Evolutionary conservation across 35 echinoderm and acorn worm genomes (phyloP), one percentile per base, ranked within the genome.

Genomic region (Ptychodera flava): DNA sequence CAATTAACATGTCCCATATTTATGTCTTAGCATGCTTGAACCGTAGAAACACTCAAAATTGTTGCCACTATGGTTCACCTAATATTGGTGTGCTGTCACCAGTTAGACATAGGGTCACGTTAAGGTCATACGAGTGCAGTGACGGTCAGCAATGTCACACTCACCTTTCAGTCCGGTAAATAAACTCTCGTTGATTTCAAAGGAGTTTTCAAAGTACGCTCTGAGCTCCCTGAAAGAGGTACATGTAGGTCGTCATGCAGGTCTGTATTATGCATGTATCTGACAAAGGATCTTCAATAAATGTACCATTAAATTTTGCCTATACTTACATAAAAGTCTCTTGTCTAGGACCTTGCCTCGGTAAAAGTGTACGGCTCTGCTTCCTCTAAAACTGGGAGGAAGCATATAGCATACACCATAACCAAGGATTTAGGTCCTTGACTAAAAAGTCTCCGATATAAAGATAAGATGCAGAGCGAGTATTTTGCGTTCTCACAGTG

Each of bases 131-230:
- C n/a, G n/a, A n/a, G n/a, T n/a, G n/a, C n/a, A n/a, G n/a, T n/a
- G n/a, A n/a, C n/a, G n/a, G n/a, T n/a, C n/a, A n/a, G n/a, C 22
- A 6, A 14, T 27, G 78, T 86, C 1, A 36, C 29, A 93, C 94
- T 91, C 91, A 97, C 94, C 77, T 88, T 85, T 93, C 36, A 97
- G 37, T 31, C 76, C 79, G 6, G 95, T 91, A 37, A 98, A 98
- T 34, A 98, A 79, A 80, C 95, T 98, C 79, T 98, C 95, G 88
- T 98, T 94, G 12, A 98, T 33, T 31, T 85, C 92, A 90, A 92
- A 98, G 35, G 89, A 84, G 77, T 98, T 98, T 78, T 98, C 95
- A 94, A 98, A 98, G 37, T 98, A 94, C 30, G 84, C 88, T 85
- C 92, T 36, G 31, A 98, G 86, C 36, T 98, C 87, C 36, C 95